Conservation (phyloP, 2,113 vertebrate species). For the Stegostoma tigrinum region DNA sequence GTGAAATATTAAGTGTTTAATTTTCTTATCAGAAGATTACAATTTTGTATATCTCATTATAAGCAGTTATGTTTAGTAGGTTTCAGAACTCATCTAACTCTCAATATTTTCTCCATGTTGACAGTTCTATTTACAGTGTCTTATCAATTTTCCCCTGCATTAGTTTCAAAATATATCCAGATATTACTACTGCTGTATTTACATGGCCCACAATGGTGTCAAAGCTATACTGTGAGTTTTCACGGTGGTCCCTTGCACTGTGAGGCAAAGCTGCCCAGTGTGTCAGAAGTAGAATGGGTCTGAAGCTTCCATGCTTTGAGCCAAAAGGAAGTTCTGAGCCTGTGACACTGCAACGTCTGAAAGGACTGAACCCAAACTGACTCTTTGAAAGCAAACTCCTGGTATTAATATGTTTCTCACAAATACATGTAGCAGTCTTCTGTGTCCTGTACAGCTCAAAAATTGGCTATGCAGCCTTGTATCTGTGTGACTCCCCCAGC, state of each 20-base stretch:
- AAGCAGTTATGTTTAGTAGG: background rate
- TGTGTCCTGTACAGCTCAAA: background rate
- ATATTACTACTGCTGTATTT: background rate
- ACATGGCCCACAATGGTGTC: background rate
- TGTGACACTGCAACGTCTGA: background rate
- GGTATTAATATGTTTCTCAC: background rate
- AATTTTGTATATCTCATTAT: background rate
- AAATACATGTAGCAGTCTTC: background rate
- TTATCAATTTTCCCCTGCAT: background rate
- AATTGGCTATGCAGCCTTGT: background rate
- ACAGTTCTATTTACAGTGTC: conserved; percentile 25
- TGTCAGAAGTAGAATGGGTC: background rate
- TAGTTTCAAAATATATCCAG: background rate
- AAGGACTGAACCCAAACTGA: background rate
- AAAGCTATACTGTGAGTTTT: background rate
- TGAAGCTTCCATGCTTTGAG: background rate
- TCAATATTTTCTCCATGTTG: background rate
- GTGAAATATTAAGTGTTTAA: background rate
- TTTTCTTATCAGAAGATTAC: background rate
- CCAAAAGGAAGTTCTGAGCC: background rate
- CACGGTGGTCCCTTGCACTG: background rate
- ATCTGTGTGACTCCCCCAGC: background rate
- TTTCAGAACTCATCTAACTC: conserved; percentile 1
- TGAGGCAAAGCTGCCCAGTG: background rate
- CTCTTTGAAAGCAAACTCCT: background rate